phyloP scores from a whole-genome alignment of 1,140 invertebrate species.

The Holcopasites calliopsidis region DNA sequence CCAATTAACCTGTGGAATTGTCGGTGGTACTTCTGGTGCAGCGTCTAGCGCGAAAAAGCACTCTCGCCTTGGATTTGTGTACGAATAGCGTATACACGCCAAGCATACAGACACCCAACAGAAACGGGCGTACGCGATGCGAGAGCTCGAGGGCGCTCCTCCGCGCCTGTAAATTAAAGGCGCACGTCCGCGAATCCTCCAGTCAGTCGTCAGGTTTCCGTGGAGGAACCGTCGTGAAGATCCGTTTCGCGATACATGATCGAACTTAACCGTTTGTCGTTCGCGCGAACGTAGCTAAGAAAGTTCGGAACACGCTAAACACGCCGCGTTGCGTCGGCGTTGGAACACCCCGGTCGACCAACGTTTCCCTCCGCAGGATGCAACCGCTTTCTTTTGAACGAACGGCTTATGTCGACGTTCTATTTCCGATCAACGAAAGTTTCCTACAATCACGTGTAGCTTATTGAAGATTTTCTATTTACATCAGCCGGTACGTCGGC shows the following conservation, averaged over 20 bases:
- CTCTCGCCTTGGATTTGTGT: neutral
- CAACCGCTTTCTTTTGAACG: neutral
- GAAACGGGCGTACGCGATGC: conserved; percentile 40
- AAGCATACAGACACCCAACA: neutral
- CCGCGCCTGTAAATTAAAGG: conserved; percentile 77
- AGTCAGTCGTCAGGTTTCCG: conserved; percentile 76
- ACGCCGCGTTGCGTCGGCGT: neutral
- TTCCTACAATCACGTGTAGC: neutral
- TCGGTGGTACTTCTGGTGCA: neutral
- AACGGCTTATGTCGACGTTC: conserved; percentile 12
- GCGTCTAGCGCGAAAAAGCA: conserved; percentile 13
- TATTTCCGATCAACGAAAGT: conserved; percentile 25
- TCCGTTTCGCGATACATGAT: conserved; percentile 21
- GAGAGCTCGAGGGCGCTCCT: conserved; percentile 76
- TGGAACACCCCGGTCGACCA: neutral
- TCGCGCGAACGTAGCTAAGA: no score
- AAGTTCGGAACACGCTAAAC: no score
- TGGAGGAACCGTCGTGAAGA: conserved; percentile 59
- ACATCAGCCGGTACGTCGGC: neutral
- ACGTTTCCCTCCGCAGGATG: neutral
- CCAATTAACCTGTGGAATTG: conserved; percentile 45
- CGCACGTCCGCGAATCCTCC: conserved; percentile 75
- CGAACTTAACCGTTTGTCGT: neutral
- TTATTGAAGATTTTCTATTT: neutral
- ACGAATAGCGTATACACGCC: neutral